Base-by-base conservation (phyloP, 2,797 vertebrate genomes). In the Molossus alvarezi region DNA sequence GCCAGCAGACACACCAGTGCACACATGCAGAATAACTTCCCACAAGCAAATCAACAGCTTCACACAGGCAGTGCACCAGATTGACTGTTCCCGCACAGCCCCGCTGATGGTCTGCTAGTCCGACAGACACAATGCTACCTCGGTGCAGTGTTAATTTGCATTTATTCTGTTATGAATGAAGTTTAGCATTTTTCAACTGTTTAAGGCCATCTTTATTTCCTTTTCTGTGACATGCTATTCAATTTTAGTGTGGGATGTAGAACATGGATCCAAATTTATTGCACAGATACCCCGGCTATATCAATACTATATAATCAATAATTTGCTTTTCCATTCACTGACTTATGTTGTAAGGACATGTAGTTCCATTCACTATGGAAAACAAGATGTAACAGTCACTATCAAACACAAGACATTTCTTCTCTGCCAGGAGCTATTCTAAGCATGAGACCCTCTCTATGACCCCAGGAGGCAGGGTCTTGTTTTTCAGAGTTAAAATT, bases 161-260 rank as follows among this genome's bases (percentile, higher is more conserved):
- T 77, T 79, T 90, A 13, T 92, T 79, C 94, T 83, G 33, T 51
- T 77, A 83, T 65, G 37, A 83, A 41, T 82, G 53, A 95, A 80
- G 23, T 83, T 96, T 29, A 80, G 71, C 41, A 76, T 57, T 86
- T 95, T 89, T 48, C 53, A 91, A 69, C n/a, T 72, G n/a, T 60
- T 62, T 93, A 65, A 75, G 55, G 71, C 93, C 55, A 90, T 29
- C 92, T 95, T 88, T 45, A 90, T 85, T 86, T 95, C 48, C 25
- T 73, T 91, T 91, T n/a, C 71, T 77, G 7, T 80, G 48, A 89
- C 86, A n/a, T 85, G 72, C 33, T 67, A 18, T 58, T 86, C 71
- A 75, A 88, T 15, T 10, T 72, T 58, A 77, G 67, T 93, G 18
- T 6, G 23, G 25, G 17, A 41, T 60, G 10, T 41, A 29, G 72